These are phyloP conservation scores for Toxostoma redivivum DNA, from an alignment of 2,113 vertebrate species.

Conservation along the genomic window DNA sequence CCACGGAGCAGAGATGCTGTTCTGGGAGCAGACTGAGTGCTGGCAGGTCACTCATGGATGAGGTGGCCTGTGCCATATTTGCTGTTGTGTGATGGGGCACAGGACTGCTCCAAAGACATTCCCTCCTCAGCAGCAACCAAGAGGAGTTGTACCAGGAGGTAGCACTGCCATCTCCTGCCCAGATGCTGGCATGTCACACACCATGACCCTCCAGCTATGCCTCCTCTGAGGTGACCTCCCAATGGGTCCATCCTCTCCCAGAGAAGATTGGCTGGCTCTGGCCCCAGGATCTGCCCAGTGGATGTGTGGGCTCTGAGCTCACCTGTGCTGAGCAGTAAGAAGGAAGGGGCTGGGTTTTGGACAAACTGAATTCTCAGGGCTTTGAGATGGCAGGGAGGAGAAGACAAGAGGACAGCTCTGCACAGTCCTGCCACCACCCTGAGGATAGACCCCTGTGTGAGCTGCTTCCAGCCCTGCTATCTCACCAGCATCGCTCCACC, in stretches of 20 bases:
- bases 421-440: not conserved
- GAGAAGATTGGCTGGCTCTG: not conserved
- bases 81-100: not conserved
- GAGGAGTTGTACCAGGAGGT: not conserved
- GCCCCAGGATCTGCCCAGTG: not conserved
- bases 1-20: accelerated
- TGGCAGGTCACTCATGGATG: not conserved
- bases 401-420: not conserved
- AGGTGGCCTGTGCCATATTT: not conserved
- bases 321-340: not conserved
- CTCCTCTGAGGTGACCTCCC: not conserved
- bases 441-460: not conserved
- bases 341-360: not conserved
- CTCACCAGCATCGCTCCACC: accelerated
- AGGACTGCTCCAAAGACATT: not conserved
- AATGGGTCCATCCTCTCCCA: not conserved
- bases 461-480: not conserved
- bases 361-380: not conserved
- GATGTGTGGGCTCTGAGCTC: not conserved
- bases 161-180: not conserved
- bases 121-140: not conserved
- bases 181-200: not conserved
- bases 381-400: not conserved
- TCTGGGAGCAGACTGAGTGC: not conserved
- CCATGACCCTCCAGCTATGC: not conserved